These are phyloP conservation scores for Drosophila rellima DNA, from an alignment of 2,888 invertebrate species.

Conservation along the genomic window DNA sequence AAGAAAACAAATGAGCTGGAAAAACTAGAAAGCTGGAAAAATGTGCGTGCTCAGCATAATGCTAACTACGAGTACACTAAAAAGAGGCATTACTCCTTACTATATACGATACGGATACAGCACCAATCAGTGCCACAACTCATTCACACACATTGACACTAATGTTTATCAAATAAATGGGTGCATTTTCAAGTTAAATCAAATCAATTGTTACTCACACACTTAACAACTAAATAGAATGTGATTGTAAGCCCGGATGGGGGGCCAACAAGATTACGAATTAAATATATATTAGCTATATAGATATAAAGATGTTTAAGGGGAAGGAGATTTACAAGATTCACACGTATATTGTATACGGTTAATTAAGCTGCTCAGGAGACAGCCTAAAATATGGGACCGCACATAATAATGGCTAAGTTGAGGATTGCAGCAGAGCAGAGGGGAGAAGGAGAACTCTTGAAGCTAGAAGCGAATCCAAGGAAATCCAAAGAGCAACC, in stretches of 20 bases:
- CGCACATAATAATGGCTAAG: slow-evolving; percentile 39
- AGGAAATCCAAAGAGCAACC: slow-evolving; percentile 13
- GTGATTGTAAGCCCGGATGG: slow-evolving; percentile 58
- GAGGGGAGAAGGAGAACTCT: slow-evolving; percentile 14
- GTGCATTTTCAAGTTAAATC: slow-evolving; percentile 27
- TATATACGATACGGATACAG: slow-evolving; percentile 21
- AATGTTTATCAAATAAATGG: slow-evolving; percentile 26
- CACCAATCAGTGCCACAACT: slow-evolving; percentile 6
- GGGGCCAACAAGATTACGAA: slow-evolving; percentile 39
- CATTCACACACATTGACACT: slow-evolving; percentile 20
- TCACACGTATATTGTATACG: slow-evolving; percentile 41
- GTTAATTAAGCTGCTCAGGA: slow-evolving; percentile 25
- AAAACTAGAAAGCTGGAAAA: slow-evolving; percentile 31
- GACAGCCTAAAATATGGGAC: slow-evolving; percentile 45
- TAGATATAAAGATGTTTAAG: slow-evolving; percentile 8
- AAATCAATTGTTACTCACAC: slow-evolving; percentile 68
- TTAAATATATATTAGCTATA: slow-evolving; percentile 31
- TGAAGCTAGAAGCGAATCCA: slow-evolving; percentile 43
- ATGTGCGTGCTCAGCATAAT: slow-evolving; percentile 68
- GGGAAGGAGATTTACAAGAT: slow-evolving; percentile 72
- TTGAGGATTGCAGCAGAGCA: slow-evolving; percentile 34
- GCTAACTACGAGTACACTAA: slow-evolving; percentile 46
- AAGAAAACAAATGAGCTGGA: slow-evolving; percentile 57
- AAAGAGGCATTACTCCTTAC: slow-evolving; percentile 16
- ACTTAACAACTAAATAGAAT: slow-evolving; percentile 70